These are phyloP conservation scores for Rachycentron canadum DNA, from an alignment of 2,797 vertebrate genomes.

Conservation along the genomic window DNA sequence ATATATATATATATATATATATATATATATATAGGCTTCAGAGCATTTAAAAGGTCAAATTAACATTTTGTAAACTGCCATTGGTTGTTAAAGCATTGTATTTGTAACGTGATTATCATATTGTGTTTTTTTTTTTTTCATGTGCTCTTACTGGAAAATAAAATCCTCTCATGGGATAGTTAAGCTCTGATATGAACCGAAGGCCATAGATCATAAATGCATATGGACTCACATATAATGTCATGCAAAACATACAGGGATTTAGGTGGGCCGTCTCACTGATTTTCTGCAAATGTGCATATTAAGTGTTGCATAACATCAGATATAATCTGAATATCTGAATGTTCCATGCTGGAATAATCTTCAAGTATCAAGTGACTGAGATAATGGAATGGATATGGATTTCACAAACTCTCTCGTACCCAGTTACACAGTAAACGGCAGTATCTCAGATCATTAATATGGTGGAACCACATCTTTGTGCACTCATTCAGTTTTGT, in stretches of 20 bases:
- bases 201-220: neutral
- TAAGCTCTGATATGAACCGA: neutral
- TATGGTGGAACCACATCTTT: neutral
- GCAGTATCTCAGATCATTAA: neutral
- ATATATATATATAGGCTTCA: no score
- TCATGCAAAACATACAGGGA: neutral
- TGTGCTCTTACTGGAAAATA: neutral
- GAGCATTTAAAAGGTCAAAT: slow-evolving; percentile 7
- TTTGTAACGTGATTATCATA: neutral
- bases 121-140: neutral
- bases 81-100: neutral
- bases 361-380: slow-evolving; percentile 1
- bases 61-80: neutral
- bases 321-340: slow-evolving; percentile 9
- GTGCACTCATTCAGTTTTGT: neutral
- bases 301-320: neutral
- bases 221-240: neutral
- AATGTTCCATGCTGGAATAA: slow-evolving; percentile 18
- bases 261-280: neutral
- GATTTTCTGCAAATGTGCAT: slow-evolving; percentile 3
- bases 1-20: no score
- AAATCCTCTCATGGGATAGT: neutral
- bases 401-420: slow-evolving; percentile 8
- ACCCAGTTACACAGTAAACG: neutral
- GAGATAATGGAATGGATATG: slow-evolving; percentile 4